Evolutionary conservation across 1,140 invertebrate genomes (phyloP).

Genomic region (Chrysomallon squamiferum): DNA sequence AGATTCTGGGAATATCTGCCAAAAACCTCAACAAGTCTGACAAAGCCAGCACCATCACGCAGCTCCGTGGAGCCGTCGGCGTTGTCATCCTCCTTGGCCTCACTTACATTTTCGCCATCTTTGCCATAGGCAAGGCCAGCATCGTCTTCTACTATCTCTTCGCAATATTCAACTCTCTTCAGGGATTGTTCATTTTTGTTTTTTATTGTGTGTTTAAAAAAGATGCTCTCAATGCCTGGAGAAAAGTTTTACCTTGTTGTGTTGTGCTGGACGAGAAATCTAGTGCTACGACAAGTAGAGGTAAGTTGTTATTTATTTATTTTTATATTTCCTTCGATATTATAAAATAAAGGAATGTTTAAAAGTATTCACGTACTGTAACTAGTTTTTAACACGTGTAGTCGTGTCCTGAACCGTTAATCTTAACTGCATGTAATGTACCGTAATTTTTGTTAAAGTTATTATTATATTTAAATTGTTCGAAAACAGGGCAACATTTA

Average conservation of each 20-base stretch:
- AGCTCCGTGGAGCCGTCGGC: constrained; percentile 65
- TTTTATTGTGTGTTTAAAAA: constrained; percentile 65
- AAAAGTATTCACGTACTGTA: too few relatives aligned
- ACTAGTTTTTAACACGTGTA: too few relatives aligned
- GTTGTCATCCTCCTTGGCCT: constrained; percentile 67
- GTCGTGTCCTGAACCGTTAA: too few relatives aligned
- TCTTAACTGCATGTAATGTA: too few relatives aligned
- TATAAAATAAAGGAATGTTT: too few relatives aligned
- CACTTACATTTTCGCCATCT: constrained; percentile 67
- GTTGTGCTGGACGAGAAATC: constrained; percentile 15
- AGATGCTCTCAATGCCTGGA: constrained; percentile 64
- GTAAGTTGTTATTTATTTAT: background rate
- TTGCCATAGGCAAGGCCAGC: constrained; percentile 62
- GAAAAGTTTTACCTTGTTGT: constrained; percentile 29
- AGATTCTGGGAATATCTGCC: constrained; percentile 32
- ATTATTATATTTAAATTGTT: too few relatives aligned
- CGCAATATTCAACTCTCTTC: constrained; percentile 66
- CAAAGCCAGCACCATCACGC: constrained; percentile 35
- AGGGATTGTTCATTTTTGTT: constrained; percentile 67
- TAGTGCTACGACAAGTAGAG: constrained; percentile 10
- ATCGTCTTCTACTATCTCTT: constrained; percentile 66
- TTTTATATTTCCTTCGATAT: too few relatives aligned
- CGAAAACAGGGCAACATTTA: too few relatives aligned
- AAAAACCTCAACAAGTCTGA: constrained; percentile 46
- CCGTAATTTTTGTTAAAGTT: too few relatives aligned